Evolutionary conservation across 2,888 invertebrate genomes (phyloP).

Genomic region (Synergus gifuensis): DNA sequence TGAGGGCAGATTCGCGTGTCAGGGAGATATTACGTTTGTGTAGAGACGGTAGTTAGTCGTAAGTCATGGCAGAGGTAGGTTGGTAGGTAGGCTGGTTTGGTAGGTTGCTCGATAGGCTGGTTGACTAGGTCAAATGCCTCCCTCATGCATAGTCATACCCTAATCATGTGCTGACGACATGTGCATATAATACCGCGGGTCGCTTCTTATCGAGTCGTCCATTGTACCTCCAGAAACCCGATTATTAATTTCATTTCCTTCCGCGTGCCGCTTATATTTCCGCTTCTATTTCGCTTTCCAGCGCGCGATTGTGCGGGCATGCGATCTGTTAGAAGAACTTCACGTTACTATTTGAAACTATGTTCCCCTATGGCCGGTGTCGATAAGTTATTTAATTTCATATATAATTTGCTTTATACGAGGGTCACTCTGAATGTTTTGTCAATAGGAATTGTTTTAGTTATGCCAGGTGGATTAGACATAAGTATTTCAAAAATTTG

Average conservation of each 20-base stretch:
- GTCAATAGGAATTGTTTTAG: too few relatives aligned
- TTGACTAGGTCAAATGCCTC: conserved; percentile 64
- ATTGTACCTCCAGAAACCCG: conserved; percentile 40
- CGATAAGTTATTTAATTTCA: not conserved
- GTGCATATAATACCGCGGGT: conserved; percentile 52
- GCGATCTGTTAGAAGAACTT: not conserved
- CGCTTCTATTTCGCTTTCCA: conserved; percentile 50
- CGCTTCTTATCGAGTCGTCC: conserved; percentile 42
- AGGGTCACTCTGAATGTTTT: too few relatives aligned
- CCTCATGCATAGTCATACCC: conserved; percentile 62
- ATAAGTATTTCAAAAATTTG: too few relatives aligned
- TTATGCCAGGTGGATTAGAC: too few relatives aligned
- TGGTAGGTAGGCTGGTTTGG: conserved; percentile 42
- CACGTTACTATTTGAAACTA: not conserved
- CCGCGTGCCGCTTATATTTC: conserved; percentile 45
- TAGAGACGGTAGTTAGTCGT: conserved; percentile 53
- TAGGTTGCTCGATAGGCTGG: conserved; percentile 20
- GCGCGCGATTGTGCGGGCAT: conserved; percentile 46
- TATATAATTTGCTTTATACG: not conserved
- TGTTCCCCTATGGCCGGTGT: not conserved
- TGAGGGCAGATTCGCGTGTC: conserved; percentile 50
- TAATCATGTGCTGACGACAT: conserved; percentile 56
- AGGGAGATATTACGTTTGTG: conserved; percentile 51
- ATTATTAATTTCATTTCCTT: conserved; percentile 53
- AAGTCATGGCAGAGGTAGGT: conserved; percentile 46